A percentile compares a stretch with the other conserved stretches of the same genome.
These are phyloP conservation scores for Villa cingulata DNA, from an alignment of 2,888 invertebrate genomes.

Conservation along the genomic window DNA sequence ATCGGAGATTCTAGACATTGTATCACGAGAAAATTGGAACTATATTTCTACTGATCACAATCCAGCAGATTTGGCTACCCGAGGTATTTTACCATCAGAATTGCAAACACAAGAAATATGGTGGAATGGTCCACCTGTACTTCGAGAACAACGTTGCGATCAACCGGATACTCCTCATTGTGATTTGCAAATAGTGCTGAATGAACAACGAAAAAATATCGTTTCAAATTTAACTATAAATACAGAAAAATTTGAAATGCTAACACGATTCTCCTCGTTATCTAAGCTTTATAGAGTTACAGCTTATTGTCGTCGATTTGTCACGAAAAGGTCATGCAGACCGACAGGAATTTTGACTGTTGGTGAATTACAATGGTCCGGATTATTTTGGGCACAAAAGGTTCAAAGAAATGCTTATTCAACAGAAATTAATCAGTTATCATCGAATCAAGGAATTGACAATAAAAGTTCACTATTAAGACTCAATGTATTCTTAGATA, in stretches of 20 bases:
- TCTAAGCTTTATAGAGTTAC: not conserved
- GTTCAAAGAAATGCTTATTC: no score
- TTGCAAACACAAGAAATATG: not conserved
- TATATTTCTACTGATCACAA: not conserved
- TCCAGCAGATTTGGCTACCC: not conserved
- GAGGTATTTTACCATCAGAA: not conserved
- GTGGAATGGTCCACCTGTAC: not conserved
- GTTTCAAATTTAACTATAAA: not conserved
- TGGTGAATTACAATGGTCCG: no score
- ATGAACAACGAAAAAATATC: not conserved
- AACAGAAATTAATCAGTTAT: no score
- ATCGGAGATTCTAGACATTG: not conserved
- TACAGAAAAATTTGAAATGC: not conserved
- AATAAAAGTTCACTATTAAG: no score
- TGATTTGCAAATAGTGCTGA: no score
- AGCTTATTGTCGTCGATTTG: not conserved
- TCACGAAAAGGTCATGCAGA: no score
- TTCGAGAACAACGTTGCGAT: not conserved
- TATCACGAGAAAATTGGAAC: not conserved
- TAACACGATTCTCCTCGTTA: not conserved
- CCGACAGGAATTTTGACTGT: no score
- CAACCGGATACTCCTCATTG: no score
- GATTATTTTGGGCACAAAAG: no score
- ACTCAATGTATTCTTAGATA: no score
- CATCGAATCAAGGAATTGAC: no score